A percentile compares a stretch with the other conserved stretches of the same genome.
These are phyloP conservation scores for Sminthurinus signatus DNA, from an alignment of 1,140 invertebrate species.

Conservation along the genomic window DNA sequence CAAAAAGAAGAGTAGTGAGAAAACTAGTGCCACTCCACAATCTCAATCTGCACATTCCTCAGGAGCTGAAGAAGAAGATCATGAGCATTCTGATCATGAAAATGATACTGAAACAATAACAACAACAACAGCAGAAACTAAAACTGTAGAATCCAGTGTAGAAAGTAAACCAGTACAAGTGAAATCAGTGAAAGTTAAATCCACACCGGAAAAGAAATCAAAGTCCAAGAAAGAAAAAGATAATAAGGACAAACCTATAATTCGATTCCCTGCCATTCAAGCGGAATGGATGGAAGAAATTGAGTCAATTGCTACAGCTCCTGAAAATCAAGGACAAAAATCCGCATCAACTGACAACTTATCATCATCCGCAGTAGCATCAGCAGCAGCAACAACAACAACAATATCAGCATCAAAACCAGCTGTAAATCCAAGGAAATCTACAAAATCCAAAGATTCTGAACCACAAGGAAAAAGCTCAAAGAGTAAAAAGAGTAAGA, in stretches of 20 bases:
- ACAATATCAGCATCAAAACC: constrained; percentile 24
- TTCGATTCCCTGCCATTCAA: not conserved
- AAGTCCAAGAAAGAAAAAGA: not conserved
- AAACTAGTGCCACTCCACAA: constrained; percentile 2
- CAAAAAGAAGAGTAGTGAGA: constrained; percentile 11
- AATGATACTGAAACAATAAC: constrained; percentile 19
- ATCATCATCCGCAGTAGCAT: no score
- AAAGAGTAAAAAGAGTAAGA: constrained; percentile 5
- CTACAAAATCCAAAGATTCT: constrained; percentile 4
- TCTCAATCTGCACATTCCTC: not conserved
- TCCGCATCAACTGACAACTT: not conserved
- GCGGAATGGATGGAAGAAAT: constrained; percentile 15
- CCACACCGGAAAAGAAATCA: constrained; percentile 36
- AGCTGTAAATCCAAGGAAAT: constrained; percentile 28
- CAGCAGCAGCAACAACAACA: no score
- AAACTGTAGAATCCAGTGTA: constrained; percentile 20
- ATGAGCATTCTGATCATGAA: constrained; percentile 26
- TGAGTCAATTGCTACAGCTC: constrained; percentile 6
- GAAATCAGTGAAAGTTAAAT: not conserved
- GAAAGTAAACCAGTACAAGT: not conserved
- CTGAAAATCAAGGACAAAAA: constrained; percentile 5
- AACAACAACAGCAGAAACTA: constrained; percentile 10
- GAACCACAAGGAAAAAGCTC: not conserved
- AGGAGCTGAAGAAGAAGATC: constrained; percentile 7
- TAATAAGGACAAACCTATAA: not conserved